A percentile compares a stretch with the other conserved stretches of the same genome.
Evolutionary conservation across 2,113 vertebrate species (phyloP).

Genomic region (Periophthalmodon schlosseri): DNA sequence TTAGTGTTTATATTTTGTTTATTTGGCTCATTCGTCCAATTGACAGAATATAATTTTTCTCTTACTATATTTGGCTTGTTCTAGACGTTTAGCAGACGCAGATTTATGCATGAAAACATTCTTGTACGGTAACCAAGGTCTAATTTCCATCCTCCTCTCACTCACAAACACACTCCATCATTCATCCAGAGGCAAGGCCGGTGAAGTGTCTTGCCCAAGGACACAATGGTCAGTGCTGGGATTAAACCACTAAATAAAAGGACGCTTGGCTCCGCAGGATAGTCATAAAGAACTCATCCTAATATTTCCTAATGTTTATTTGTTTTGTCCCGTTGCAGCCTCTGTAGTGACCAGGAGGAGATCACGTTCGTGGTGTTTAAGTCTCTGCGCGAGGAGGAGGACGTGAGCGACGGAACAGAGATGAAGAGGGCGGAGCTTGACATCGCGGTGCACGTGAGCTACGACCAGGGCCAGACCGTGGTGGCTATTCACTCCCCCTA

Average conservation of each 20-base stretch:
- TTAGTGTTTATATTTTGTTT: too few species aligned
- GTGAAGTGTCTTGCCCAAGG: too few species aligned
- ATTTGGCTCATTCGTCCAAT: too few species aligned
- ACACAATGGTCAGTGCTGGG: too few species aligned
- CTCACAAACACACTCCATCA: too few species aligned
- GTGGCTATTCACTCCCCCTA: conserved; percentile 91
- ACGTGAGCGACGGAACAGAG: conserved; percentile 30
- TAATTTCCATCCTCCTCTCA: too few species aligned
- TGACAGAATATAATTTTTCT: too few species aligned
- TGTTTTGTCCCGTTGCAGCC: conserved; percentile 19
- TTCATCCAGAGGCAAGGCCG: too few species aligned
- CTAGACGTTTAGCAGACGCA: too few species aligned
- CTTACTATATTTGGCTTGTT: too few species aligned
- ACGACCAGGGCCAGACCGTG: conserved; percentile 83
- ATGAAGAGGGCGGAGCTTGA: conserved; percentile 82
- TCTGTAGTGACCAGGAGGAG: conserved; percentile 83
- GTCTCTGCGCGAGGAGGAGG: conserved; percentile 74
- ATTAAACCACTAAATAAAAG: not conserved
- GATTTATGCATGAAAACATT: too few species aligned
- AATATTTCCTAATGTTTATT: not conserved
- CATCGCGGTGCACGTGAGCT: conserved; percentile 88
- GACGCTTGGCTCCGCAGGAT: not conserved
- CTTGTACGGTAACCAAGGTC: too few species aligned
- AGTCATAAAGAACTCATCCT: not conserved
- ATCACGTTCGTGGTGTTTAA: conserved; percentile 91